Evolutionary conservation across 2,113 vertebrate species (phyloP).

Genomic region (Montifringilla adamsi): DNA sequence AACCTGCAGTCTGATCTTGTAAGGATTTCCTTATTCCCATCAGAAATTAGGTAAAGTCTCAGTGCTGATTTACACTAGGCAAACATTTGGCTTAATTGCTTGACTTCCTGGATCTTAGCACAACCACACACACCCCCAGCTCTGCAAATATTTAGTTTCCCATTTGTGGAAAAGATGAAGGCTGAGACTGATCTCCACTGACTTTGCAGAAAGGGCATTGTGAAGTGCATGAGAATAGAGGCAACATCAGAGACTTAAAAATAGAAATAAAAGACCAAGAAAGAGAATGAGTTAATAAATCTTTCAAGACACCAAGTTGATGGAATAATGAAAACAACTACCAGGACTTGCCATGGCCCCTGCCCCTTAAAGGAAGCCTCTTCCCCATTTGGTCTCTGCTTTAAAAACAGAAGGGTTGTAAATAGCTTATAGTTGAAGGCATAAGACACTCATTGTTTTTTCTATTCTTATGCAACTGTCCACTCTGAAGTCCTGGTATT

Average conservation of each 20-base stretch:
- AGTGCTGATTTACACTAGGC: neutral
- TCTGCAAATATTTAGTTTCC: constrained; percentile 13
- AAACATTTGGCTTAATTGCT: constrained; percentile 13
- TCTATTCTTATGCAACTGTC: neutral
- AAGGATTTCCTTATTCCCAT: constrained; percentile 20
- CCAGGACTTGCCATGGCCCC: neutral
- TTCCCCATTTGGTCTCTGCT: neutral
- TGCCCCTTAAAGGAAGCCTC: constrained; percentile 14
- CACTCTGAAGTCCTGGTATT: neutral
- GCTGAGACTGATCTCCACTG: constrained; percentile 1
- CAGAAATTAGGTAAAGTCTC: constrained; percentile 8
- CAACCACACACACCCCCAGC: neutral
- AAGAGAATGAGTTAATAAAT: constrained; percentile 53
- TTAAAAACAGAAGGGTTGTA: constrained; percentile 17
- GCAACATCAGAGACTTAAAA: constrained; percentile 28
- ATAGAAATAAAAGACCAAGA: constrained; percentile 36
- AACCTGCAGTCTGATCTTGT: neutral
- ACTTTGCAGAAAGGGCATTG: constrained; percentile 39
- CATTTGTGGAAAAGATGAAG: constrained; percentile 8
- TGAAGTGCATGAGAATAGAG: constrained; percentile 32
- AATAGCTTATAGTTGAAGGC: constrained; percentile 6
- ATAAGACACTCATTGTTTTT: neutral
- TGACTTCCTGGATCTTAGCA: constrained; percentile 9
- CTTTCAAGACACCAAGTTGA: constrained; percentile 23
- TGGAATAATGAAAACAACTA: constrained; percentile 40